A percentile compares a stretch with the other conserved stretches of the same genome.
Evolutionary conservation across 1,140 invertebrate species (phyloP).

Genomic region (Drosophila ambigua): DNA sequence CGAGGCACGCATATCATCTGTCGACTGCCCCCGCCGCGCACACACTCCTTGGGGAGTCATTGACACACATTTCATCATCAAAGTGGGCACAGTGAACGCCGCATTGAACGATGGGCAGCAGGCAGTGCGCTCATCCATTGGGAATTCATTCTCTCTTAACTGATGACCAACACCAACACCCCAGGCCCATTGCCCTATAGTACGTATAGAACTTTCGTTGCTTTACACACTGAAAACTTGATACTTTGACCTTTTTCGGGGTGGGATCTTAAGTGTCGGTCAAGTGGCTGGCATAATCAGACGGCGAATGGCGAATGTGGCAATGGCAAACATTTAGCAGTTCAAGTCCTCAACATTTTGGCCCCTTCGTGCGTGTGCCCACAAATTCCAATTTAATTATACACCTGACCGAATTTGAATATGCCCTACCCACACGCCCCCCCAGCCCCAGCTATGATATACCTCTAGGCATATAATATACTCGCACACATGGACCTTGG

Average conservation of each 20-base stretch:
- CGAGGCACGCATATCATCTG: slow-evolving; percentile 55
- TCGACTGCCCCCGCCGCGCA: not conserved
- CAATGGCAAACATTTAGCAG: slow-evolving; percentile 34
- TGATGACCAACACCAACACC: slow-evolving; percentile 14
- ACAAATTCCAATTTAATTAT: slow-evolving; percentile 74
- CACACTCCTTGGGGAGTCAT: slow-evolving; percentile 46
- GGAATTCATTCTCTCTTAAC: slow-evolving; percentile 14
- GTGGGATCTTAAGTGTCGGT: slow-evolving; percentile 32
- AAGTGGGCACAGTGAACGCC: slow-evolving; percentile 31
- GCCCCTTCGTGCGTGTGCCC: slow-evolving; percentile 45
- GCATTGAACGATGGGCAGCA: slow-evolving; percentile 45
- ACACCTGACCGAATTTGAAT: slow-evolving; percentile 75
- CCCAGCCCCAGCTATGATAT: not conserved
- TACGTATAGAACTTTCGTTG: not conserved
- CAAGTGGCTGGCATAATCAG: slow-evolving; percentile 59
- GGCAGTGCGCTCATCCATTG: slow-evolving; percentile 15
- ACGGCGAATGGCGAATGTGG: slow-evolving; percentile 18
- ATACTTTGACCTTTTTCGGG: slow-evolving; percentile 39
- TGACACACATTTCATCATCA: slow-evolving; percentile 68
- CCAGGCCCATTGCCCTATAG: not conserved
- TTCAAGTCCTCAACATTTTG: slow-evolving; percentile 43
- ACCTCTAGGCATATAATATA: slow-evolving; percentile 1
- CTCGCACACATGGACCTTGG: slow-evolving; percentile 47
- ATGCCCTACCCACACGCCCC: slow-evolving; percentile 25
- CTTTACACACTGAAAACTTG: slow-evolving; percentile 3